Conservation (phyloP, 2,113 vertebrate genomes). For the Leucosticte australis region DNA sequence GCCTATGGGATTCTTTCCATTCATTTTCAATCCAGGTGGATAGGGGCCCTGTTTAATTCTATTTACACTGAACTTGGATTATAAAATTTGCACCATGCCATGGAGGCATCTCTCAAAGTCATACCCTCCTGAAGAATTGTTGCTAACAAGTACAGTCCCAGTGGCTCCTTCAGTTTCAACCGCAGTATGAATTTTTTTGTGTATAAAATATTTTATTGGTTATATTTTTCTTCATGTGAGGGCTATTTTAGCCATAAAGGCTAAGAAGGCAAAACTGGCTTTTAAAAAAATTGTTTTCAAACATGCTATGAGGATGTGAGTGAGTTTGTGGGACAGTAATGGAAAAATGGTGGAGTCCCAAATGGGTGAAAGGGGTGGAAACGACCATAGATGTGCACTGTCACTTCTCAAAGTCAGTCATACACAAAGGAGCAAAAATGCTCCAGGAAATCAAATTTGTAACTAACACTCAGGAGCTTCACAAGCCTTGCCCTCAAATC, state of each 20-base stretch:
- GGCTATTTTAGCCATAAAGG: not conserved
- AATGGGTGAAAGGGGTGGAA: not conserved
- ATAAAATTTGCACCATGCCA: not conserved
- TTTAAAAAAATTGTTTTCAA: not conserved
- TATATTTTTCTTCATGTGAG: not conserved
- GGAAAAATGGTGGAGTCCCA: not conserved
- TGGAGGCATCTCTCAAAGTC: not conserved
- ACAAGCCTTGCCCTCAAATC: slow-evolving; percentile 63
- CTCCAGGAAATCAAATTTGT: slow-evolving; percentile 5
- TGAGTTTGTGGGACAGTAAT: not conserved
- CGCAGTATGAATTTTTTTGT: rapidly evolving
- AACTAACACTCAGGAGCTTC: slow-evolving; percentile 47
- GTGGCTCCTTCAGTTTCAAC: not conserved
- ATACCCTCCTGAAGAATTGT: not conserved
- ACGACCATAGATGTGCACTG: not conserved
- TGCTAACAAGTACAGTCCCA: not conserved
- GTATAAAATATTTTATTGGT: not conserved
- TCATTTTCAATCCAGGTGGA: not conserved
- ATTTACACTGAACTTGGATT: not conserved
- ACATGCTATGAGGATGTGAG: not conserved
- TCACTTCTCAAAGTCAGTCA: not conserved
- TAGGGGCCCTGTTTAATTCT: not conserved
- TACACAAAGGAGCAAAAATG: not conserved
- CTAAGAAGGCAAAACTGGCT: not conserved
- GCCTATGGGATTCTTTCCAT: not conserved